Base-by-base conservation (phyloP, 2,797 vertebrate genomes). In the Knipowitschia caucasica region DNA sequence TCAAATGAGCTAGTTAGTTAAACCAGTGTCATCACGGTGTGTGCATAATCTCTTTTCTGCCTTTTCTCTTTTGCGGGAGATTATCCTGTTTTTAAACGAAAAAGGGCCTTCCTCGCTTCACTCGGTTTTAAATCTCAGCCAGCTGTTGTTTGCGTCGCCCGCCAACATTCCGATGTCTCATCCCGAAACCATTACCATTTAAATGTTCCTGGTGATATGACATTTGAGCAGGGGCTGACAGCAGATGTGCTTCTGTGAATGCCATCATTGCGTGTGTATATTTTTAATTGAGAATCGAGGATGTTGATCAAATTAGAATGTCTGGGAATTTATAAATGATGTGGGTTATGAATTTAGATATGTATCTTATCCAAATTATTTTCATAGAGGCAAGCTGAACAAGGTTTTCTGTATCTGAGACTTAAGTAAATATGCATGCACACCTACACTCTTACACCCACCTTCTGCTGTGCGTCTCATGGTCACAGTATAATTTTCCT, bases 11-110 rank as follows among this genome's bases (percentile, higher is more conserved):
- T 47, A 78, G 80, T 76, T 80, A 73, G 82, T 82, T 73, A 74
- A 77, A 77, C 67, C n/a, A 75, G 77, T 78, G 78, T 86, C 77
- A 80, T 74, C 47, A 59, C 81, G 64, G 62, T 82, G 78, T 85
- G 81, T 76, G 69, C 82, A 71, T 87, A 87, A 87, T 87, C 85
- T 84, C 78, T 71, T 76, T 78, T 75, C 86, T 81, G 74, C 73
- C 78, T 83, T 82, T 84, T 86, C 81, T 86, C 69, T 78, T 81
- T n/a, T 81, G 56, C 75, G 63, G 57, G 71, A 85, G 87, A 86
- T 89, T 84, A 87, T 86, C 79, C 82, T 73, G 71, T 82, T 84
- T 86, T 85, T 78, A 76, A 78, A 75, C 30, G 52, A 52, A 76
- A 76, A 67, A 64, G 24, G 63, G 59, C 70, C 69, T 64, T 69